Percentiles rank a stretch among this genome's conserved stretches.
These are phyloP conservation scores for Grapholita molesta DNA, from an alignment of 1,140 invertebrate species.

Conservation along the genomic window DNA sequence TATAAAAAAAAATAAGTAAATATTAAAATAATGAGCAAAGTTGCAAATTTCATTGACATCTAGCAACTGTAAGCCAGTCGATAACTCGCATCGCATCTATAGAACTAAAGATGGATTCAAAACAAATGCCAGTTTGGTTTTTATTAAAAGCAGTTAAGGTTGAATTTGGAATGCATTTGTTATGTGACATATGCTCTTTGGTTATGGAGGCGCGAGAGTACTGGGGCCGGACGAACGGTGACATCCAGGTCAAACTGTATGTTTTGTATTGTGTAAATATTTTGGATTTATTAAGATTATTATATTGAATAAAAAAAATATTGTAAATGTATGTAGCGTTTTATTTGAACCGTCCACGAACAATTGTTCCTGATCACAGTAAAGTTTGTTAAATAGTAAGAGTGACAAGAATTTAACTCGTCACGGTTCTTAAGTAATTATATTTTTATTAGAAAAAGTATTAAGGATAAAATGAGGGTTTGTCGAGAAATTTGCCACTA, in stretches of 20 bases:
- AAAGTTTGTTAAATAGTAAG: no score
- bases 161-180: neutral
- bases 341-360: slow-evolving; percentile 33
- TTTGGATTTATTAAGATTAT: slow-evolving; percentile 78
- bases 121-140: slow-evolving; percentile 1
- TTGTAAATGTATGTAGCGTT: slow-evolving; percentile 63
- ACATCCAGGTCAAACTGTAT: slow-evolving; percentile 67
- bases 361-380: no score
- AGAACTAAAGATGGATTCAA: neutral
- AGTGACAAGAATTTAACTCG: no score
- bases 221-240: slow-evolving; percentile 55
- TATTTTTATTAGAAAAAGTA: no score
- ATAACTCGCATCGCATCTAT: neutral
- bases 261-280: slow-evolving; percentile 78
- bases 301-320: slow-evolving; percentile 78
- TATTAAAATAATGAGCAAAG: neutral
- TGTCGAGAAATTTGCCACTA: no score
- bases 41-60: neutral
- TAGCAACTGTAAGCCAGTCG: neutral
- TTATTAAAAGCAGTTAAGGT: neutral
- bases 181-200: neutral
- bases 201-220: slow-evolving; percentile 17
- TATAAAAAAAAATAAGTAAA: neutral
- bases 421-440: no score
- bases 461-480: no score